Evolutionary conservation across 2,113 vertebrate species (phyloP), one percentile per base, ranked within the genome.

Genomic region (Oreotrochilus melanogaster): DNA sequence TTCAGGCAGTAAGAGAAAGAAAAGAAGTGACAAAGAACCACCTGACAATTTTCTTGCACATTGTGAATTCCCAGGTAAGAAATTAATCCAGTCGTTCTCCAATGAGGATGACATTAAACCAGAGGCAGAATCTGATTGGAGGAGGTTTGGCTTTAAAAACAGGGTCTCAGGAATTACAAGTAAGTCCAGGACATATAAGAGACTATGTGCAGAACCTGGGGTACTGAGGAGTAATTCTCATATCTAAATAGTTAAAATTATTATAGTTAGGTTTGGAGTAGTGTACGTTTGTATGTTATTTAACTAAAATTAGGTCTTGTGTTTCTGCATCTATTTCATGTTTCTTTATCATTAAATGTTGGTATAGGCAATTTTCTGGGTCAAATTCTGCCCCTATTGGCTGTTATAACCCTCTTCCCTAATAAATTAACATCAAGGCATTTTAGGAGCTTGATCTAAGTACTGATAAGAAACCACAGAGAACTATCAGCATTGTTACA

Each of bases 41-140:
- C 73, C 30, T 69, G 65, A 83, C 61, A 89, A 81, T 97, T 97
- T 62, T 86, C 83, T 93, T 84, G 64, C 10, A 72, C 27, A 15
- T 16, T 58, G 30, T 3, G 1, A 88, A 74, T 66, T 83, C 67
- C 51, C 62, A 78, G 56, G 43, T 67, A 93, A 51, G 53, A 88
- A 88, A 86, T 81, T 10, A 83, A 78, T 21, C 58, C 78, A 65
- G 58, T 86, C 88, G 7, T 87, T 87, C 60, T 58, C 23, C 51
- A 64, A 10, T n/a, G 33, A 62, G 31, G 74, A 62, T 71, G 43
- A 73, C 23, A 58, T 22, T 24, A 57, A 89, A 80, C 5, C 8
- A 78, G 56, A 74, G n/a, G 43, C n/a, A 72, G 24, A 72, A 65
- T 64, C 18, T 78, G 56, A 57, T 9, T 85, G 35, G 66, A 53